Evolutionary conservation across 2,797 vertebrate genomes (phyloP), one percentile per base, ranked within the genome.

Genomic region (Eptatretus atami): DNA sequence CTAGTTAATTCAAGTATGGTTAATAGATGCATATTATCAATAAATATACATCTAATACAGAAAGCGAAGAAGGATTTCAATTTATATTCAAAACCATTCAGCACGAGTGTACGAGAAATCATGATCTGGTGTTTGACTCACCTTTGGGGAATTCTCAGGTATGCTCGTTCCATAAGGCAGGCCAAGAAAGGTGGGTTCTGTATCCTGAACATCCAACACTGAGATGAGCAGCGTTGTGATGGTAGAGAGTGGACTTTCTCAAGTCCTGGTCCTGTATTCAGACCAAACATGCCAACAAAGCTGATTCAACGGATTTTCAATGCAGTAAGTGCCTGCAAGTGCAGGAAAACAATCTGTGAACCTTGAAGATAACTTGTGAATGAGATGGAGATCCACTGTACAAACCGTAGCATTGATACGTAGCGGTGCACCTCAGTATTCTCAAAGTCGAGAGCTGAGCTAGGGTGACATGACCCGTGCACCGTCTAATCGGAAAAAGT

Each of bases 81-180:
- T 44, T 44, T 44, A 44, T 44, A 44, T 44, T 44, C n/a, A 2
- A 44, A 44, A n/a, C n/a, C 31, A 44, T 44, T 44, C 31, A 44
- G 31, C 31, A n/a, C 6, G 31, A 44, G 31, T 44, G 31, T 8
- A 44, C 31, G 3, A n/a, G 31, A 44, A 44, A 44, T 44, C 31
- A 19, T 19, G 19, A 19, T 19, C 19, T 19, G 19, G 19, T 19
- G 19, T 44, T 15, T 52, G 52, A 76, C 84, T 83, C 74, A 98
- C 92, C 74, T 80, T 78, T 64, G 86, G 82, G 0, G 81, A 78
- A 25, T 87, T 78, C 73, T 98, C 92, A 0, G 81, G 76, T 72
- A 98, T 82, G 73, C 94, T 95, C 2, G 88, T 98, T 70, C 84
- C 94, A 72, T 98, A 98, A 25, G 92, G 92, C 52, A 98, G 77